Conservation (phyloP, 2,888 invertebrate genomes). For the Drosophila nigricruria region DNA sequence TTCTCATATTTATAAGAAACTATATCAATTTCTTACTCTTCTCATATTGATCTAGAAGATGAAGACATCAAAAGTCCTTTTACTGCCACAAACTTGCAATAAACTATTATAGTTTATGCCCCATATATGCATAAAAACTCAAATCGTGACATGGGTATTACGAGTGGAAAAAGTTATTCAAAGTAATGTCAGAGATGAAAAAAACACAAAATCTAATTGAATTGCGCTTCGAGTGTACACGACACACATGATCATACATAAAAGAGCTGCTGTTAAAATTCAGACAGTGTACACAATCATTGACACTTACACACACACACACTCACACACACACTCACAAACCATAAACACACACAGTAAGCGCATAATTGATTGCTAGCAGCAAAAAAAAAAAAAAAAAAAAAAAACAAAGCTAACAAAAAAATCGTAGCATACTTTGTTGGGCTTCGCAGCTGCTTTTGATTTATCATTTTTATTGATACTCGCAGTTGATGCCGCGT, state of each 20-base stretch:
- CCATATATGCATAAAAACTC: background rate
- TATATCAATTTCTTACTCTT: background rate
- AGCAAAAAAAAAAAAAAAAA: constrained; percentile 67
- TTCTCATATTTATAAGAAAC: too few species aligned
- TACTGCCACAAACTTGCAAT: background rate
- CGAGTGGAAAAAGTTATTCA: background rate
- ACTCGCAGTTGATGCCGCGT: constrained; percentile 39
- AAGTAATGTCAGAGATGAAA: constrained; percentile 7
- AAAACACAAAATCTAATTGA: constrained; percentile 47
- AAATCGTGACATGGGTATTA: background rate
- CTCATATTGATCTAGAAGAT: background rate
- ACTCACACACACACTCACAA: background rate
- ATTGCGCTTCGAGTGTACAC: constrained; percentile 34
- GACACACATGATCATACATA: constrained; percentile 29
- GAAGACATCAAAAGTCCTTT: background rate
- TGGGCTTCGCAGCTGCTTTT: constrained; percentile 70
- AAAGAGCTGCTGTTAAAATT: constrained; percentile 25
- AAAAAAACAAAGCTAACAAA: constrained; percentile 7
- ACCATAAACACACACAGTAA: constrained; percentile 33
- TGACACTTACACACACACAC: constrained; percentile 18
- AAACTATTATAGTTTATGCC: background rate
- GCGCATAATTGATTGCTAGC: constrained; percentile 58
- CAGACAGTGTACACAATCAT: constrained; percentile 38
- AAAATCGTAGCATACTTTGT: constrained; percentile 75
- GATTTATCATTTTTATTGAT: constrained; percentile 40